Base-by-base conservation (phyloP, 1,140 invertebrate species). In the Ladona fulva region DNA sequence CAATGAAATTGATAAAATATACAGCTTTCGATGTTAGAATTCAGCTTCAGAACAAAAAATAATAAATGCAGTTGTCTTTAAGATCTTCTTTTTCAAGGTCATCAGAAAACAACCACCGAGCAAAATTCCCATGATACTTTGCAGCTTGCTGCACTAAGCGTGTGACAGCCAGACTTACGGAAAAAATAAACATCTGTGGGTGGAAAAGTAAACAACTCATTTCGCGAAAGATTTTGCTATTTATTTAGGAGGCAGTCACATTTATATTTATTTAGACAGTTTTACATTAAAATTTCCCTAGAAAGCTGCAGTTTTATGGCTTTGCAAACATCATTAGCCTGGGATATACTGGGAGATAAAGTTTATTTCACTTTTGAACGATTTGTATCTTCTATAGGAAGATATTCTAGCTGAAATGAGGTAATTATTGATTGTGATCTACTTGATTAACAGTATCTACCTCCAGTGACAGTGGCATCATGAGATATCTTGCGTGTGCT, bases 101-200 rank as follows among this genome's bases (percentile, higher is more conserved):
- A 66, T 66, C 16, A 16, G 52, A 22, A 66, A 66, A 66, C 52
- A 66, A 66, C 52, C 52, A 66, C 52, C 52, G 52, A 16, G 52
- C 52, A 66, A 66, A 66, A 66, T 66, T 66, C 52, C 52, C 52
- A 66, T 66, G 52, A 66, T 66, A 66, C 52, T 66, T 66, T 66
- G 52, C 52, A 66, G 52, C 16, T 16, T 66, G 52, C 52, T 66
- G 52, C n/a, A 66, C 52, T 66, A 66, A 66, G 52, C 52, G 52
- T 66, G n/a, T 66, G 52, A 66, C 52, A 66, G 52, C 52, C 52
- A 19, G 52, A 3, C 16, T 66, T 66, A 22, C 14, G 52, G 52
- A 66, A 66, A 66, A 66, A 66, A 66, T 66, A 66, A 66, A 66
- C 52, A 66, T 22, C 52, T 66, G 52, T 66, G 52, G 52, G 52